Conservation (phyloP, 2,888 invertebrate genomes). For the Diadegma fenestrale region DNA sequence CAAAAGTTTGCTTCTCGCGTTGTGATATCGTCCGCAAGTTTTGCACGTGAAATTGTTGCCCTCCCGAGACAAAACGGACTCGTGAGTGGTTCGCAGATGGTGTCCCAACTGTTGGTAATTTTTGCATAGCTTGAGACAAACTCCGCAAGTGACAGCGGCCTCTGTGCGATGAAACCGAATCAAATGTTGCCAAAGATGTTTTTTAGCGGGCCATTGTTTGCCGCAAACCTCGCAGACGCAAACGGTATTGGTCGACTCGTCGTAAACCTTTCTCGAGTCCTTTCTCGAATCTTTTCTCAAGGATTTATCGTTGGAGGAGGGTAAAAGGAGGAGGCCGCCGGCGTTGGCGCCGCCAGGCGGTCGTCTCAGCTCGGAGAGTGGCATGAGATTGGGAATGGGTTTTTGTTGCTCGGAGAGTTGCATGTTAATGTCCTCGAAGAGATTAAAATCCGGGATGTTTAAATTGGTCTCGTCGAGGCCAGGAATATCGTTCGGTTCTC, state of each 20-base stretch:
- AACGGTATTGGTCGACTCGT: conserved; percentile 84
- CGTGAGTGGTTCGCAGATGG: conserved; percentile 86
- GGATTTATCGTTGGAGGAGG: background rate
- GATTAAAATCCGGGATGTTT: conserved; percentile 83
- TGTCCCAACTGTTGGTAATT: conserved; percentile 85
- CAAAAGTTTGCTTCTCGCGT: conserved; percentile 86
- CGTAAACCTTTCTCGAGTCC: conserved; percentile 86
- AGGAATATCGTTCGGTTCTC: conserved; percentile 70
- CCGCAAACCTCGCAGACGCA: conserved; percentile 87
- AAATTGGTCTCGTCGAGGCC: conserved; percentile 78
- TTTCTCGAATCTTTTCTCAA: conserved; percentile 75
- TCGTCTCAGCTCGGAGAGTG: conserved; percentile 76
- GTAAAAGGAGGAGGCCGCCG: conserved; percentile 23
- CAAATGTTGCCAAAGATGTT: conserved; percentile 88
- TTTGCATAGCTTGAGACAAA: conserved; percentile 86
- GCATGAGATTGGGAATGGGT: conserved; percentile 82
- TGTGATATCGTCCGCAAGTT: conserved; percentile 86
- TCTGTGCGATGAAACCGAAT: conserved; percentile 87
- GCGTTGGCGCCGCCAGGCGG: conserved; percentile 47
- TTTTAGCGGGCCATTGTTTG: conserved; percentile 88
- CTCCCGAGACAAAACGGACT: conserved; percentile 85
- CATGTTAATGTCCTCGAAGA: conserved; percentile 83
- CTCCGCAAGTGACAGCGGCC: conserved; percentile 87
- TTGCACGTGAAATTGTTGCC: conserved; percentile 87
- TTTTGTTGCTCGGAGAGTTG: conserved; percentile 82